These are phyloP conservation scores for Dinoponera quadriceps DNA, from an alignment of 1,140 invertebrate genomes.

Conservation along the genomic window DNA sequence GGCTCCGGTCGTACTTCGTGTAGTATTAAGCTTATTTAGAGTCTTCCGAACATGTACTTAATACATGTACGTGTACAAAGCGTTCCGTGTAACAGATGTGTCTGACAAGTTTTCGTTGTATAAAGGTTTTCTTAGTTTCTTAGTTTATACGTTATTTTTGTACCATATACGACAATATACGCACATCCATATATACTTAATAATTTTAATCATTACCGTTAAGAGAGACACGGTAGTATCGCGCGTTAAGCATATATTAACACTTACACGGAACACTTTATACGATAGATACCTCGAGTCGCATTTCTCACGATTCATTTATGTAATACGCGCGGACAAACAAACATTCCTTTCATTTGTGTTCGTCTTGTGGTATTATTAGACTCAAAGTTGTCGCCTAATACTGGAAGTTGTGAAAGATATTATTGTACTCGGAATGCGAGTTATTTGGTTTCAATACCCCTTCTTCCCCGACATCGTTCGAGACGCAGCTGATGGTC, in stretches of 20 bases:
- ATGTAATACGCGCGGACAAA: neutral
- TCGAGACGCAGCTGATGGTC: no score
- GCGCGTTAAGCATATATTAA: neutral
- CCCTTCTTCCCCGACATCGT: no score
- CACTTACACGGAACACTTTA: slow-evolving; percentile 22
- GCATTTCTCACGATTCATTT: neutral
- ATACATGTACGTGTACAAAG: neutral
- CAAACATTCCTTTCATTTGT: slow-evolving; percentile 39
- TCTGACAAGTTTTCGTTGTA: neutral
- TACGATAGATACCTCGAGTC: neutral
- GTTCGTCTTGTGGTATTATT: neutral
- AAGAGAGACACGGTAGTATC: neutral
- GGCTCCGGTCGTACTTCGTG: neutral
- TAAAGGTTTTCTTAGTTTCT: no score
- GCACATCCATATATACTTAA: neutral
- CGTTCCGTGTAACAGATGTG: neutral
- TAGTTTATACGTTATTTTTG: slow-evolving; percentile 30
- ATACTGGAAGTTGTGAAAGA: neutral
- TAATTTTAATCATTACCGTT: neutral
- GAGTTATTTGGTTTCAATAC: neutral
- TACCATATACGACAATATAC: no score
- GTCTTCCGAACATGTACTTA: neutral
- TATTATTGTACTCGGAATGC: neutral
- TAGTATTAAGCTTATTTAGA: slow-evolving; percentile 4
- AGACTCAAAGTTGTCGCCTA: neutral